phyloP scores from a whole-genome alignment of 2,113 vertebrate genomes.

The Elephantulus edwardii region DNA sequence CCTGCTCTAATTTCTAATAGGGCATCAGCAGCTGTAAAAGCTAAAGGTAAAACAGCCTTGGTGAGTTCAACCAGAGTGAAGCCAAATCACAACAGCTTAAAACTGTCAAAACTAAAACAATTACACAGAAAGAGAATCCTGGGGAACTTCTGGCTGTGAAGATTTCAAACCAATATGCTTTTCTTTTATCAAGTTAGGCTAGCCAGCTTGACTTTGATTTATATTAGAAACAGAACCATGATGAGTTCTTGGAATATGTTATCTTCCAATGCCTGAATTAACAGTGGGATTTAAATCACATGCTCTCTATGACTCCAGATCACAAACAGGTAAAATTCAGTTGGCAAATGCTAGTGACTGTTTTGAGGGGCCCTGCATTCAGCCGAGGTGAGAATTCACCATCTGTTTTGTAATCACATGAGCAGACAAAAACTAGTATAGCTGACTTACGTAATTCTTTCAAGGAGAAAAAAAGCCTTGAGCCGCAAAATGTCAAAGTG shows the following conservation, averaged over 20 bases:
- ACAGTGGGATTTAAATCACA: constrained; percentile 62
- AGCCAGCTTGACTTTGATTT: not conserved
- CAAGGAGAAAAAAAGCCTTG: constrained; percentile 80
- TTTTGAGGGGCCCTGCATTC: constrained; percentile 65
- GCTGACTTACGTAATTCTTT: constrained; percentile 73
- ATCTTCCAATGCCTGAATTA: constrained; percentile 43
- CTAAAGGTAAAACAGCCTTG: constrained; percentile 65
- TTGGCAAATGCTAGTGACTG: constrained; percentile 70
- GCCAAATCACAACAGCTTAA: constrained; percentile 46
- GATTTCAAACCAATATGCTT: not conserved
- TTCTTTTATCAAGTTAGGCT: not conserved
- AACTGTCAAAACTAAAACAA: not conserved
- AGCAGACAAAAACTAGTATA: constrained; percentile 62
- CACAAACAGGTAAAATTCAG: constrained; percentile 66
- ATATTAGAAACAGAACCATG: not conserved
- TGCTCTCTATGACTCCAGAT: not conserved
- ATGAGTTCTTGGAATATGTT: not conserved
- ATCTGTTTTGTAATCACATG: constrained; percentile 76
- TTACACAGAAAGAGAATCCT: not conserved
- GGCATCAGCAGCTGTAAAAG: constrained; percentile 64
- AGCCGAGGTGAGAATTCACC: constrained; percentile 77
- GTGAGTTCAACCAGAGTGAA: constrained; percentile 62
- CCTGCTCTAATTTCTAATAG: constrained; percentile 73
- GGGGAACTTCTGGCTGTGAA: not conserved
- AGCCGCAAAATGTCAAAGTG: constrained; percentile 73